Base-by-base conservation (phyloP, 2,888 invertebrate species). In the Parnassius orleans region DNA sequence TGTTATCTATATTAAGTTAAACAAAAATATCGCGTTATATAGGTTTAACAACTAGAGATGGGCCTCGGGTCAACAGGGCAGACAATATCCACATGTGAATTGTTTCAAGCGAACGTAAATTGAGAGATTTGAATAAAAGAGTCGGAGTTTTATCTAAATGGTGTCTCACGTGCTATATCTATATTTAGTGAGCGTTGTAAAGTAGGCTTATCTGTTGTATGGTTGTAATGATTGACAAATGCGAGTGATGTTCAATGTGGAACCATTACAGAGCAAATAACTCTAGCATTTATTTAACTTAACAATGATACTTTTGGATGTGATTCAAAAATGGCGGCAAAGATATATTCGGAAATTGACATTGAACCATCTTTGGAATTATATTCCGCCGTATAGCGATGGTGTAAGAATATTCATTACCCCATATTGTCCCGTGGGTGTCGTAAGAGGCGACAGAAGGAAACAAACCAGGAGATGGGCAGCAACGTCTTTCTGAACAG, bases 1-100 rank as follows among this genome's bases (percentile, higher is more conserved):
- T 77, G 76, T 78, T 75, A 85, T 86, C 80, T 85, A 85, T 86
- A 87, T 84, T 86, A 84, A 83, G 76, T 79, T 77, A 70, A 75
- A 77, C 72, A 65, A 53, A 62, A 68, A 70, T 70, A 72, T 73
- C 68, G 24, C 24, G 73, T 74, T 72, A 51, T 59, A n/a, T 57
- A 19, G 43, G 57, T 53, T 66, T 56, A 53, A 61, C 58, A 53
- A 62, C 52, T 50, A 14, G 41, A n/a, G 10, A 10, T 3, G 14
- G 42, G 54, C 52, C 53, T 52, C 44, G 53, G 51, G 42, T 46
- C 44, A 15, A n/a, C 12, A 53, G 62, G 60, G 48, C 53, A 63
- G 65, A 66, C 61, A 60, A 53, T 62, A 65, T 52, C 44, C n/a
- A 42, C 54, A 62, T 68, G 64, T 57, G 62, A 66, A 67, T 69